These are phyloP conservation scores for Trematocara nigrifrons DNA, from an alignment of 2,113 vertebrate species.

Conservation along the genomic window DNA sequence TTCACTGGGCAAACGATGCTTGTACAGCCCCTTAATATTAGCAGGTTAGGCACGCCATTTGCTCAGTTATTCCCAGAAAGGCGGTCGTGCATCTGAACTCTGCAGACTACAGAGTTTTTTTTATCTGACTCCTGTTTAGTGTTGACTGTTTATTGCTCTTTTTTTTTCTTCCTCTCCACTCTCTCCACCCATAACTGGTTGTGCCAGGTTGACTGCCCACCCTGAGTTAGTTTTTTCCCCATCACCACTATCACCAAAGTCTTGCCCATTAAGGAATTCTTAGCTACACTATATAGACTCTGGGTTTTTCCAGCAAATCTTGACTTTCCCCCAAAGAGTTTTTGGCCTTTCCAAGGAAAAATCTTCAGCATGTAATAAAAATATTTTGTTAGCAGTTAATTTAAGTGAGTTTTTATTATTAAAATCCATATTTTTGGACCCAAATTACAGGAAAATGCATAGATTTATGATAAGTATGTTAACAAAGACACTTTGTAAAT, in stretches of 20 bases:
- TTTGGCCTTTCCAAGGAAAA: neutral
- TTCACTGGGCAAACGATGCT: neutral
- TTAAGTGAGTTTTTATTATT: neutral
- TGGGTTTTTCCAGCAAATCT: neutral
- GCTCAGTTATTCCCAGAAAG: neutral
- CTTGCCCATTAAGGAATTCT: neutral
- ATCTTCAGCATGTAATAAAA: neutral
- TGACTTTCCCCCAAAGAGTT: neutral
- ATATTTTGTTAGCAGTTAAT: neutral
- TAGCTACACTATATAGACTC: neutral
- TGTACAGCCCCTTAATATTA: neutral
- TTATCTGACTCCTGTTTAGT: neutral
- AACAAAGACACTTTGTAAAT: neutral
- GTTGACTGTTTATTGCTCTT: neutral
- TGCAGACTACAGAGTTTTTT: neutral
- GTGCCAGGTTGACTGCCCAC: neutral
- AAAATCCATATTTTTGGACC: neutral
- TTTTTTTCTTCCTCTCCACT: neutral
- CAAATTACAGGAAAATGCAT: neutral
- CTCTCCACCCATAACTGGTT: neutral
- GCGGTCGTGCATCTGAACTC: fast-evolving
- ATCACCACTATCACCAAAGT: neutral
- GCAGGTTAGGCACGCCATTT: neutral
- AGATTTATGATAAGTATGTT: neutral
- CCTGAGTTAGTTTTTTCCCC: neutral